Base-by-base conservation (phyloP, 2,888 invertebrate species). In the Amphipoea lucens region DNA sequence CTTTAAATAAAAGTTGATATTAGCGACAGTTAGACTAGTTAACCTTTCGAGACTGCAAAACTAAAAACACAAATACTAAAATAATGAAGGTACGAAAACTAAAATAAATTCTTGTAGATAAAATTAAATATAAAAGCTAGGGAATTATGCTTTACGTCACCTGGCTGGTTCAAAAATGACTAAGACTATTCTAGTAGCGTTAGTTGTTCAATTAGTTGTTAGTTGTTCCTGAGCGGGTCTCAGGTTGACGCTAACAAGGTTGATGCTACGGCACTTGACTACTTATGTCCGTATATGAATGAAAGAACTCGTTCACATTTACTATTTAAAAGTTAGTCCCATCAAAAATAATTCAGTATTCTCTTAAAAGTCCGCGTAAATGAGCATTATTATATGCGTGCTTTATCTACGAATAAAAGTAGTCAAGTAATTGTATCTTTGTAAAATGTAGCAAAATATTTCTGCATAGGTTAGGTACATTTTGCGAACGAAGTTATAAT, bases 391-490 rank as follows among this genome's bases (percentile, higher is more conserved):
- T 17, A 11, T n/a, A 36, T 40, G 2, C 11, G 17, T 17, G 40
- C 23, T 73, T 66, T 36, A 11, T 60, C 9, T 67, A 63, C 51
- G 48, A 67, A 74, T 57, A 14, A 63, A 51, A 51, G 14, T 57
- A 62, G 36, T 68, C 62, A 12, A 42, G 36, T n/a, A 2, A 20
- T n/a, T 42, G 36, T 17, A 29, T 36, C 4, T 60, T 71, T 75
- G 67, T 68, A 54, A 63, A 62, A 51, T 79, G 14, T 54, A 36
- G 36, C 40, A 48, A 36, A 60, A 23, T 40, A 62, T 36, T 57
- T 48, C 12, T 36, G 42, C 29, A 17, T 14, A 11, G 7, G 14
- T 74, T 36, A 40, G 29, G 74, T 75, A 74, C 57, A 51, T 79
- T 42, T 65, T 57, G 45, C 63, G 7, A 81, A 57, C 23, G 11